These are phyloP conservation scores for Chascanopsetta lugubris DNA, from an alignment of 2,113 vertebrate genomes.

Conservation along the genomic window DNA sequence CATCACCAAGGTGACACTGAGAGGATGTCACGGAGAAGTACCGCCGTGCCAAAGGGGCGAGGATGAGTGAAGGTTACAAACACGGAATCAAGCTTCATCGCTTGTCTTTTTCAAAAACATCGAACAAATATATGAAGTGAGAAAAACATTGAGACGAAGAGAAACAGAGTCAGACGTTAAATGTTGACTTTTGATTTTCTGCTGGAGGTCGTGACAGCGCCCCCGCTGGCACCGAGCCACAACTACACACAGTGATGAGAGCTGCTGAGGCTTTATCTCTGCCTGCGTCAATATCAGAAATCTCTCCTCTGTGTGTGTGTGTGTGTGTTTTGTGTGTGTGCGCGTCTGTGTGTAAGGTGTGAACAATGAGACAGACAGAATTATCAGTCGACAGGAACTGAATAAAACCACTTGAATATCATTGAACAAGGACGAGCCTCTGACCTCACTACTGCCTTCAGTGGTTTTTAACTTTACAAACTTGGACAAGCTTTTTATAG, in stretches of 20 bases:
- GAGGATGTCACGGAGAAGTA: slow-evolving; percentile 31
- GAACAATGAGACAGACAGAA: slow-evolving; percentile 10
- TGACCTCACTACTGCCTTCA: too few species aligned
- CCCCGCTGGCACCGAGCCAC: not conserved
- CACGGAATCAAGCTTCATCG: not conserved
- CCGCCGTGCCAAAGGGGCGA: slow-evolving; percentile 12
- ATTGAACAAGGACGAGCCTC: not conserved
- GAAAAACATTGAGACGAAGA: not conserved
- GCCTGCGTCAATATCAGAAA: slow-evolving; percentile 35
- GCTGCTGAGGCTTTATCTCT: slow-evolving; percentile 19
- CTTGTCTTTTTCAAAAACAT: not conserved
- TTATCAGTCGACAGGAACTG: slow-evolving; percentile 27
- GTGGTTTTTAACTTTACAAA: too few species aligned
- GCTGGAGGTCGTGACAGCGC: not conserved
- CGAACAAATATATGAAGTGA: slow-evolving; percentile 4
- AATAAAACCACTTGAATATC: slow-evolving; percentile 1
- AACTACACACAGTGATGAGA: slow-evolving; percentile 16
- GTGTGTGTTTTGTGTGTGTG: not conserved
- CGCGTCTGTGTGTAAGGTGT: slow-evolving; percentile 24
- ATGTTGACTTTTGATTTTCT: slow-evolving; percentile 32
- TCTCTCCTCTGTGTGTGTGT: not conserved
- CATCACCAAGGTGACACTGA: slow-evolving; percentile 67
- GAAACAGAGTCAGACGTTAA: not conserved
- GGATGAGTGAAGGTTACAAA: slow-evolving; percentile 1
- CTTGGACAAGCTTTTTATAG: too few species aligned